Evolutionary conservation across 64 coral and sea anemone species (phyloP).

Genomic region (Montipora sp.): DNA sequence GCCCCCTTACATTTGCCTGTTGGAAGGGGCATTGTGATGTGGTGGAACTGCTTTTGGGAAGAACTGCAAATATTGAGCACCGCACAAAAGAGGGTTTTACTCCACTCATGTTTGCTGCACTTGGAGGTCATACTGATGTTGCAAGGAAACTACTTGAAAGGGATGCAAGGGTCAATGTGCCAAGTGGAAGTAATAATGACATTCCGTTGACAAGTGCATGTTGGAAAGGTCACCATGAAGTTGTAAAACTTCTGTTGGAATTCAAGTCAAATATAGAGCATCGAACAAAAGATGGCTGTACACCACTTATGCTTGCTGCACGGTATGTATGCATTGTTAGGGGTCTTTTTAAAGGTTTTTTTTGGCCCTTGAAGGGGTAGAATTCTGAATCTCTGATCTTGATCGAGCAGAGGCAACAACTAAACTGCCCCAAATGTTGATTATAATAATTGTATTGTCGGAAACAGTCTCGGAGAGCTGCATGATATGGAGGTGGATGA

Average conservation of each 20-base stretch:
- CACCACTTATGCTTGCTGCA: slow-evolving; percentile 98
- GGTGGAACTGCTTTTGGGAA: slow-evolving; percentile 89
- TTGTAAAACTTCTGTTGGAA: slow-evolving; percentile 94
- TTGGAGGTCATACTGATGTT: slow-evolving; percentile 97
- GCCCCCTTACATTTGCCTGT: slow-evolving; percentile 99
- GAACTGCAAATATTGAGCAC: slow-evolving; percentile 98
- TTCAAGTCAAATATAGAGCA: slow-evolving; percentile 98
- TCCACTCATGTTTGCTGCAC: slow-evolving; percentile 98
- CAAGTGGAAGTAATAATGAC: slow-evolving; percentile 99
- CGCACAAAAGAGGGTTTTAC: slow-evolving; percentile 99
- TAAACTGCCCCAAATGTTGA: too few species aligned
- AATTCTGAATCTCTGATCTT: too few species aligned
- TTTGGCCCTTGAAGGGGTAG: too few species aligned
- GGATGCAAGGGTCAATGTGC: slow-evolving; percentile 92
- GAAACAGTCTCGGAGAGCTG: too few species aligned
- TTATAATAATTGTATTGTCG: too few species aligned
- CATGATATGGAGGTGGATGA: too few species aligned
- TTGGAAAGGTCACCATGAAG: slow-evolving; percentile 98
- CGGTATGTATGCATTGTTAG: slow-evolving; percentile 57
- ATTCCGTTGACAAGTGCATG: slow-evolving; percentile 98
- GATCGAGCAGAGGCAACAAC: too few species aligned
- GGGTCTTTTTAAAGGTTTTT: too few species aligned
- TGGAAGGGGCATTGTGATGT: slow-evolving; percentile 99
- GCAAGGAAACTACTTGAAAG: slow-evolving; percentile 89
- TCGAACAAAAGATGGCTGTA: slow-evolving; percentile 98